These are phyloP conservation scores for Ctenicera cuprea DNA, from an alignment of 2,888 invertebrate species.

Conservation along the genomic window DNA sequence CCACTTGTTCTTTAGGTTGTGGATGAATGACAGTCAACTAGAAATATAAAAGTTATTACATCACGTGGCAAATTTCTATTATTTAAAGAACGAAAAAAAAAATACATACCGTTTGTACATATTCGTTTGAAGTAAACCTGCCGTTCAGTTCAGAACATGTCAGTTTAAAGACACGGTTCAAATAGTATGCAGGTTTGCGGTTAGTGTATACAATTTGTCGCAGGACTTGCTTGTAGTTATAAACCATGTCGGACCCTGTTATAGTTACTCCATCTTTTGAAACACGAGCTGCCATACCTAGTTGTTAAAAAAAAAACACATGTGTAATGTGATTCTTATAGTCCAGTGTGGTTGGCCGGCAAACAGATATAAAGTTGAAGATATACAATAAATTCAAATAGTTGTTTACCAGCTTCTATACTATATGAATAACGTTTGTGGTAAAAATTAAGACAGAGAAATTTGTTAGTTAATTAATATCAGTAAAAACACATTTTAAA, in stretches of 20 bases:
- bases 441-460: too few species aligned
- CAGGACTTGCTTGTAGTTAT: conserved; percentile 85
- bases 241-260: conserved; percentile 86
- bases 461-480: too few species aligned
- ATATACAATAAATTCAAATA: too few species aligned
- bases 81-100: too few species aligned
- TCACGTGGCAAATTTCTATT: too few species aligned
- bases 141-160: conserved; percentile 96
- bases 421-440: too few species aligned
- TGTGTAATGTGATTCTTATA: too few species aligned
- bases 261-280: conserved; percentile 93
- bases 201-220: conserved; percentile 94
- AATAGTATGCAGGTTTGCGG: conserved; percentile 95
- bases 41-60: neutral
- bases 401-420: too few species aligned
- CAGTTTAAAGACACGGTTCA: conserved; percentile 96
- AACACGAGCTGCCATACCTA: conserved; percentile 82
- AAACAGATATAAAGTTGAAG: too few species aligned
- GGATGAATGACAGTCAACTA: conserved; percentile 93
- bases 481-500: too few species aligned
- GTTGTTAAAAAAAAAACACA: neutral
- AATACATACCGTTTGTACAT: conserved; percentile 89
- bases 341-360: too few species aligned
- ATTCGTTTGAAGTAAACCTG: conserved; percentile 95
- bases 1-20: conserved; percentile 75